Conservation (phyloP, 1,140 invertebrate species). For the Drosophila pruinosa region DNA sequence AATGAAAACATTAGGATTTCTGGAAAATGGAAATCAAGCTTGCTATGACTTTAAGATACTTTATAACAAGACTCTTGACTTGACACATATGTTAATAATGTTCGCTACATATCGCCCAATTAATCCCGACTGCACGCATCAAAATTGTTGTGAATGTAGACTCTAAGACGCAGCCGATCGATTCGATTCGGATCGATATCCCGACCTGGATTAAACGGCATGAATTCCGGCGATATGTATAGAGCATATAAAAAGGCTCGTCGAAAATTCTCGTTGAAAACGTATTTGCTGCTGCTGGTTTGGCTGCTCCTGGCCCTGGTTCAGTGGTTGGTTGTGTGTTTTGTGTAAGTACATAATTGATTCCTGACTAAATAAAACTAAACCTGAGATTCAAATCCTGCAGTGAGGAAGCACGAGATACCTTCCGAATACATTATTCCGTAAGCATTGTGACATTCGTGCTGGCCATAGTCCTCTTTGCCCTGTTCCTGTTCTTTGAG, state of each 20-base stretch:
- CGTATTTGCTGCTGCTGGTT: not conserved
- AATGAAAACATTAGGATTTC: too few relatives aligned
- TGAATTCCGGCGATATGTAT: not conserved
- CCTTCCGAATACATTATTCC: not conserved
- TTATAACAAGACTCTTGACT: too few relatives aligned
- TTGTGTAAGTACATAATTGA: conserved; percentile 32
- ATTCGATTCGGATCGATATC: not conserved
- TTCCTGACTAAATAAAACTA: not conserved
- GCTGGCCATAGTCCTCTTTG: conserved; percentile 17
- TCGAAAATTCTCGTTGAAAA: conserved; percentile 14
- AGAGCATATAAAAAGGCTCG: conserved; percentile 8
- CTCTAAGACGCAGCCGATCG: not conserved
- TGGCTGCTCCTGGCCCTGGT: conserved; percentile 19
- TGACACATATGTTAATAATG: too few relatives aligned
- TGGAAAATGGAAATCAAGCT: too few relatives aligned
- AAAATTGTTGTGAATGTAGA: conserved; percentile 3
- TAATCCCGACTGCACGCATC: not conserved
- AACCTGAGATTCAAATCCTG: not conserved
- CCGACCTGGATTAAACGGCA: not conserved
- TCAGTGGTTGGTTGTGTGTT: conserved; percentile 28
- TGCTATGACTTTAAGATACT: not conserved
- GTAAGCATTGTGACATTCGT: conserved; percentile 7
- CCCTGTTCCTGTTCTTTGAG: conserved; percentile 11
- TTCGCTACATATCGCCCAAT: not conserved
- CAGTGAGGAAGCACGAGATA: not conserved